phyloP scores from a whole-genome alignment of 2,888 invertebrate genomes.

The Fissipunctia ypsillon region DNA sequence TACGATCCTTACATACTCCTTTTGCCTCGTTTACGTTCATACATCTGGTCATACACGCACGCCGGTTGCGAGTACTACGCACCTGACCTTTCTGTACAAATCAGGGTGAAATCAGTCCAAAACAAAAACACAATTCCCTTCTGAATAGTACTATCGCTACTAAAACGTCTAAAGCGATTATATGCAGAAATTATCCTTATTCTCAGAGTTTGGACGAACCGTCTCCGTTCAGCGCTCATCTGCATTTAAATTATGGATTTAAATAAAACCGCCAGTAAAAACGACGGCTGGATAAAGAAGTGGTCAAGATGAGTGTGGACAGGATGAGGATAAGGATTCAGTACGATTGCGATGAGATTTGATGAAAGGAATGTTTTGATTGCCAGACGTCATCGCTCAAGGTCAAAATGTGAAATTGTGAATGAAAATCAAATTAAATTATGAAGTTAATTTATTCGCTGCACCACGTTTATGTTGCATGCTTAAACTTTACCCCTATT shows the following conservation, averaged over 20 bases:
- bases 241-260: slow-evolving; percentile 87
- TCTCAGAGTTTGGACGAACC: slow-evolving; percentile 61
- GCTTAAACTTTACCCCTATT: no score
- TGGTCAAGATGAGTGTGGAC: slow-evolving; percentile 13
- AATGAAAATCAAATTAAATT: no score
- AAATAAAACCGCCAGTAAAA: slow-evolving; percentile 81
- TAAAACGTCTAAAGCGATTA: slow-evolving; percentile 59
- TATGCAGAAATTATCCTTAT: slow-evolving; percentile 71
- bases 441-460: no score
- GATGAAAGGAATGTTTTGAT: not conserved
- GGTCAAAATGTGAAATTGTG: no score
- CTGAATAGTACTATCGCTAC: slow-evolving; percentile 27
- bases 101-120: no score
- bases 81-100: no score
- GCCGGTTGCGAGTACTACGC: no score
- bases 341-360: not conserved
- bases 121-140: not conserved
- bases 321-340: slow-evolving; percentile 23
- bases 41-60: no score
- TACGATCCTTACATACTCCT: no score
- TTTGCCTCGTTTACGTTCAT: no score
- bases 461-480: no score
- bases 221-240: slow-evolving; percentile 74
- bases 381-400: no score
- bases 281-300: slow-evolving; percentile 66